Conservation (phyloP, 2,797 vertebrate genomes). For the Champsocephalus gunnari region DNA sequence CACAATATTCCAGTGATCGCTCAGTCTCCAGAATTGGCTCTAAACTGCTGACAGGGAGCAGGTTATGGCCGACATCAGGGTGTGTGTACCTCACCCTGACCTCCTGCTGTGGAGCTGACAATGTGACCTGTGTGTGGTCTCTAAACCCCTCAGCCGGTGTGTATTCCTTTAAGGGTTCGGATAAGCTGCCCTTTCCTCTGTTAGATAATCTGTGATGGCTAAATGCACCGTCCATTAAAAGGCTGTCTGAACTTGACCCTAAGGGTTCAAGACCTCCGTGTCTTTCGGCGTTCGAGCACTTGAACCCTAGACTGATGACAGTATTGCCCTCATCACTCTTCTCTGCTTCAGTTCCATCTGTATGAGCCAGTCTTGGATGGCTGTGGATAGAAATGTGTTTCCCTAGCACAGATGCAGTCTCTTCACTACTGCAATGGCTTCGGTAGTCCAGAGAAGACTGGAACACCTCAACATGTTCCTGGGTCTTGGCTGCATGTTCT, state of each 20-base stretch:
- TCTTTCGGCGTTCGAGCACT: conserved; percentile 11
- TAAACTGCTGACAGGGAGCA: conserved; percentile 56
- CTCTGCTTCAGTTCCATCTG: conserved; percentile 25
- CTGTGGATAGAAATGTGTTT: conserved; percentile 23
- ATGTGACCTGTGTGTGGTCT: conserved; percentile 15
- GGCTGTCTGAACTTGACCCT: conserved; percentile 33
- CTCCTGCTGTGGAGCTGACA: conserved; percentile 39
- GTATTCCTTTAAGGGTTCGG: conserved; percentile 25
- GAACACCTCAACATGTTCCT: conserved; percentile 15
- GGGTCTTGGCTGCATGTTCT: background rate
- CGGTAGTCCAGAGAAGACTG: conserved; percentile 35
- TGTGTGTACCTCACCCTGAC: conserved; percentile 32
- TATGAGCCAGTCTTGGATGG: conserved; percentile 22
- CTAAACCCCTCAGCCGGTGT: conserved; percentile 11
- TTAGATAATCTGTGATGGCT: conserved; percentile 20
- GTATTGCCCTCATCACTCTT: background rate
- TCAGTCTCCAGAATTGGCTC: conserved; percentile 75
- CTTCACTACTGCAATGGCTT: conserved; percentile 49
- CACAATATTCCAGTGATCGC: conserved; percentile 44
- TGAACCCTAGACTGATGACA: conserved; percentile 8
- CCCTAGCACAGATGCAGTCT: conserved; percentile 31
- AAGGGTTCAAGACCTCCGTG: conserved; percentile 22
- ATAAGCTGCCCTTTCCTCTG: conserved; percentile 14
- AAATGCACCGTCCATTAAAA: conserved; percentile 29
- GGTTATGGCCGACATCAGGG: conserved; percentile 49